phyloP scores from a whole-genome alignment of 2,113 vertebrate species.

The Turnix velox region DNA sequence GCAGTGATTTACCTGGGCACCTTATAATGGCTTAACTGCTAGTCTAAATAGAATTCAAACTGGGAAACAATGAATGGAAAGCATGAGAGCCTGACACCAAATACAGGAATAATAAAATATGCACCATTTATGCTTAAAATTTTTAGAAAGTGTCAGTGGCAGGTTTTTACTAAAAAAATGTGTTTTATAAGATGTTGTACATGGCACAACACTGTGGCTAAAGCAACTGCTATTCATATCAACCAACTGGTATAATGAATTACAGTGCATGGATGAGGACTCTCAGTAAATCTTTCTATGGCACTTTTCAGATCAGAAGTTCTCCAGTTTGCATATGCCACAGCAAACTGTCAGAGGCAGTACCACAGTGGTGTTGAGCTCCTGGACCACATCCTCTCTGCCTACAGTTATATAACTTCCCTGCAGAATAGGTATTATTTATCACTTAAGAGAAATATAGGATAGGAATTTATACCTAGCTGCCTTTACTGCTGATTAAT shows the following conservation, averaged over 20 bases:
- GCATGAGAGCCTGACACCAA: background rate
- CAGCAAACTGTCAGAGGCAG: background rate
- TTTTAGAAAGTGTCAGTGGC: background rate
- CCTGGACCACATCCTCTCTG: background rate
- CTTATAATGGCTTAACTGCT: background rate
- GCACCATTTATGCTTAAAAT: background rate
- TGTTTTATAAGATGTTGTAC: background rate
- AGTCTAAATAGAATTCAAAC: background rate
- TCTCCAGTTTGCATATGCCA: background rate
- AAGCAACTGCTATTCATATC: background rate
- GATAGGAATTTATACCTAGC: slow-evolving; percentile 16
- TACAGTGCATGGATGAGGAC: background rate
- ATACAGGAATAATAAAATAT: background rate
- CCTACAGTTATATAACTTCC: background rate
- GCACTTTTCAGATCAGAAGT: background rate
- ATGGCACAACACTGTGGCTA: background rate
- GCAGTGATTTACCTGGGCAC: background rate
- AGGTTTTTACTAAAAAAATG: background rate
- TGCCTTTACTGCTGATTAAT: background rate
- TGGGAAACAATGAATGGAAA: background rate
- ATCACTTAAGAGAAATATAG: background rate
- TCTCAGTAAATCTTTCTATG: slow-evolving; percentile 9
- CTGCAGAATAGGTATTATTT: background rate
- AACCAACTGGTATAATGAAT: background rate
- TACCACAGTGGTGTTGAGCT: background rate